phyloP scores from a whole-genome alignment of 2,888 invertebrate species.

The Escarpia spicata region DNA sequence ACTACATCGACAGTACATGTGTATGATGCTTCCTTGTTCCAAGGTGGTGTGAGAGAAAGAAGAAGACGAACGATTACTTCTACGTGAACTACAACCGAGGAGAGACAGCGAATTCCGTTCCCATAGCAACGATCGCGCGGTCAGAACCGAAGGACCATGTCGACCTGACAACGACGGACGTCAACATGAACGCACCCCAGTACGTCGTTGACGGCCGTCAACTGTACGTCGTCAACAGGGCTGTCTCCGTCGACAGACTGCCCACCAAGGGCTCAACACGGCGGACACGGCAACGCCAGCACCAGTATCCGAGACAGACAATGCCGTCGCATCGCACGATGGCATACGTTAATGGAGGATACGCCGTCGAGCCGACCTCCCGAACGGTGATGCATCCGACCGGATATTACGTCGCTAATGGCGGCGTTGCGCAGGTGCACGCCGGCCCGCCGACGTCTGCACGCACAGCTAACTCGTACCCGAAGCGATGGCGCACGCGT shows the following conservation, averaged over 20 bases:
- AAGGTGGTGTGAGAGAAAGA: background rate
- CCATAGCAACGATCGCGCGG: slow-evolving; percentile 10
- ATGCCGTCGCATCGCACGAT: background rate
- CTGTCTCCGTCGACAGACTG: background rate
- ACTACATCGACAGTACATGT: background rate
- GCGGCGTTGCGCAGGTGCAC: slow-evolving; percentile 13
- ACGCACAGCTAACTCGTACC: background rate
- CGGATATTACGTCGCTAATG: slow-evolving; percentile 6
- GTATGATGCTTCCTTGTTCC: background rate
- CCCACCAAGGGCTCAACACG: background rate
- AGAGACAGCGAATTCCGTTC: background rate
- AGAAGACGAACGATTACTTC: background rate
- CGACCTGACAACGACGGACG: slow-evolving; percentile 10
- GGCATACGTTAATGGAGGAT: background rate
- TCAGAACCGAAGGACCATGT: background rate
- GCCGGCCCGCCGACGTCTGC: background rate
- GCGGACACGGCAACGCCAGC: background rate
- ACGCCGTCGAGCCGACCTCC: background rate
- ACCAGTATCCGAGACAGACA: background rate
- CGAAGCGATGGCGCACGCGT: slow-evolving; percentile 4
- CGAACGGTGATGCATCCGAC: background rate
- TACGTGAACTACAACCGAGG: slow-evolving; percentile 6
- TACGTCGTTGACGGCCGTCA: background rate
- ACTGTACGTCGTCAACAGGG: background rate
- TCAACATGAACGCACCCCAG: background rate